Evolutionary conservation across 2,797 vertebrate species (phyloP).

Genomic region (Acomys russatus): DNA sequence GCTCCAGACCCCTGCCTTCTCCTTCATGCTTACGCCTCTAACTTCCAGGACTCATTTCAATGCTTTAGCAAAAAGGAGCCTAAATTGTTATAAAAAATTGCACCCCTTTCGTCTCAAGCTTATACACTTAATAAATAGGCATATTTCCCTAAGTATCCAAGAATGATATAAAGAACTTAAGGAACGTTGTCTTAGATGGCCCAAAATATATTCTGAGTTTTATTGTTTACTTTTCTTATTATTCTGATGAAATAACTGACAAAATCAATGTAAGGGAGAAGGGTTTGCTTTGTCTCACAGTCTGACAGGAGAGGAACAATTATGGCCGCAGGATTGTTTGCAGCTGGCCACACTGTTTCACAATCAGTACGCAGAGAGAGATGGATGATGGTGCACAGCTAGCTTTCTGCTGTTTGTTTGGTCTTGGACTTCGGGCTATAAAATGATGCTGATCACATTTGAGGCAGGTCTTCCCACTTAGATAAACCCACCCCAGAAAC

Average conservation of each 20-base stretch:
- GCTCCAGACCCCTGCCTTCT: background rate
- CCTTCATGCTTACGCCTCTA: background rate
- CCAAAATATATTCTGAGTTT: slow-evolving; percentile 13
- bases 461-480: no score
- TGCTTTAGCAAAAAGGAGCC: background rate
- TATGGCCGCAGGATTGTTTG: no score
- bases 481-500: background rate
- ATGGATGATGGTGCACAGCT: no score
- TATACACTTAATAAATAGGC: background rate
- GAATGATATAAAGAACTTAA: slow-evolving; percentile 17
- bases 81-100: background rate
- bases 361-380: background rate
- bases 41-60: background rate
- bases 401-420: background rate
- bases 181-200: background rate
- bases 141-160: background rate
- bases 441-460: background rate
- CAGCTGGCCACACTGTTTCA: no score
- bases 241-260: background rate
- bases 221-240: background rate
- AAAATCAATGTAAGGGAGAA: background rate
- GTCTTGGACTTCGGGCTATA: no score
- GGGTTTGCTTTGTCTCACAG: background rate
- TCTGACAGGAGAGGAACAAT: background rate
- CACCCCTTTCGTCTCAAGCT: background rate